phyloP scores from a whole-genome alignment of 2,888 invertebrate genomes.

The Chrysodeixis includens region DNA sequence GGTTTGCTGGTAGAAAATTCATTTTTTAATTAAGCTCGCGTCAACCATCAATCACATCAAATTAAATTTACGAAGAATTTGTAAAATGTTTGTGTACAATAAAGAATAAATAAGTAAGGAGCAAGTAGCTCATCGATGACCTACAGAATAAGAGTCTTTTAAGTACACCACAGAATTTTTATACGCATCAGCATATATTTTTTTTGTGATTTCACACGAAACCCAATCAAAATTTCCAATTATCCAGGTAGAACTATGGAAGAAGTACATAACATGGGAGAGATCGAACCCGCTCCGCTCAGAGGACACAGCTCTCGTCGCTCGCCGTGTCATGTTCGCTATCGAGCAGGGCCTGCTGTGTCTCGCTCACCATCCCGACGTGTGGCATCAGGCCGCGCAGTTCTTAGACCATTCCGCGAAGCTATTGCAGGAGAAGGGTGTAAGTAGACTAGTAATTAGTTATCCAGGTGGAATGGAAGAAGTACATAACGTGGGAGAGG shows the following conservation, averaged over 20 bases:
- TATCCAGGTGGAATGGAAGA: conserved; percentile 99
- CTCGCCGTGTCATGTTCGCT: conserved; percentile 98
- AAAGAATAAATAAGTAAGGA: too few relatives aligned
- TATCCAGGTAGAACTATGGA: conserved; percentile 98
- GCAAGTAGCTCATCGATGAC: too few relatives aligned
- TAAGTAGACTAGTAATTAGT: conserved; percentile 86
- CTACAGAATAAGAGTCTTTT: too few relatives aligned
- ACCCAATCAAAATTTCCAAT: too few relatives aligned
- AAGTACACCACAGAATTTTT: too few relatives aligned
- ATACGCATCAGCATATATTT: too few relatives aligned
- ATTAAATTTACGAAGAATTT: too few relatives aligned
- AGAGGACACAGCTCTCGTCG: conserved; percentile 98
- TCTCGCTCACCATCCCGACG: conserved; percentile 98
- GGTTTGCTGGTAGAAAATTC: too few relatives aligned
- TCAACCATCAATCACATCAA: too few relatives aligned
- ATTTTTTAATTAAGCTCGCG: too few relatives aligned
- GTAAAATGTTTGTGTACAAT: too few relatives aligned
- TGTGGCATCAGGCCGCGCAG: conserved; percentile 99
- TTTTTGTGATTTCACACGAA: too few relatives aligned
- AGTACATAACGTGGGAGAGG: conserved; percentile 99
- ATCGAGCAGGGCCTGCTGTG: conserved; percentile 99
- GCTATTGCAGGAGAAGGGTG: conserved; percentile 97
- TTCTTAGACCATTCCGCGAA: conserved; percentile 98
- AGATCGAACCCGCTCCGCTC: conserved; percentile 98
- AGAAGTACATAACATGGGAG: conserved; percentile 99